Evolutionary conservation across 2,797 vertebrate species (phyloP).

Genomic region (Margarornis squamiger): DNA sequence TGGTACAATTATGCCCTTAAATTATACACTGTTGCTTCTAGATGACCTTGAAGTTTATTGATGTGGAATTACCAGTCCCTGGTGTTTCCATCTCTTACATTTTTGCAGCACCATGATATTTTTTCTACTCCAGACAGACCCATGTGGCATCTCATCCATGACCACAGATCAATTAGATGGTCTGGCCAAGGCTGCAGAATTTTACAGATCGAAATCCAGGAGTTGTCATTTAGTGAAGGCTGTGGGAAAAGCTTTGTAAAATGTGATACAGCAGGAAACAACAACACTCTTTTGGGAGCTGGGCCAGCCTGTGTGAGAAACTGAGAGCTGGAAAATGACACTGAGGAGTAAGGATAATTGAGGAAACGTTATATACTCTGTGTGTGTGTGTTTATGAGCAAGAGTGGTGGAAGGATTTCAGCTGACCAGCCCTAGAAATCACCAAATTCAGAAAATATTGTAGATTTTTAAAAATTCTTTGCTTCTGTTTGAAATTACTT

Average conservation of each 20-base stretch:
- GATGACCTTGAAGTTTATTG: conserved; percentile 11
- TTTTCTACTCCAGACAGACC: not conserved
- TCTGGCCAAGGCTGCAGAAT: not conserved
- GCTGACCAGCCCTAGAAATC: not conserved
- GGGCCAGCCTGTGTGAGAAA: not conserved
- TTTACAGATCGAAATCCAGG: not conserved
- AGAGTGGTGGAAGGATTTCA: not conserved
- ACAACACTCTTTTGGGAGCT: not conserved
- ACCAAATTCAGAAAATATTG: not conserved
- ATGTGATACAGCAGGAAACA: not conserved
- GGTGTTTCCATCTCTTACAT: not conserved
- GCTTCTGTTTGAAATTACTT: not conserved
- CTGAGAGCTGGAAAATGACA: not conserved
- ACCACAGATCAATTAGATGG: not conserved
- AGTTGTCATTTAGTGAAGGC: not conserved
- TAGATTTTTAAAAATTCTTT: not conserved
- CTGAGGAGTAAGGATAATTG: not conserved
- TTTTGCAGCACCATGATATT: not conserved
- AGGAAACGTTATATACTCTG: not conserved
- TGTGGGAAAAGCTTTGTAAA: not conserved
- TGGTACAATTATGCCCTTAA: not conserved
- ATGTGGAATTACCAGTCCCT: not conserved
- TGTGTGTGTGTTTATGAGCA: not conserved
- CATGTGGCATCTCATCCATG: not conserved
- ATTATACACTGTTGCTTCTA: not conserved